A percentile compares a stretch with the other conserved stretches of the same genome.
Conservation (phyloP, 2,888 invertebrate species). For the Himalopsyche anomala region DNA sequence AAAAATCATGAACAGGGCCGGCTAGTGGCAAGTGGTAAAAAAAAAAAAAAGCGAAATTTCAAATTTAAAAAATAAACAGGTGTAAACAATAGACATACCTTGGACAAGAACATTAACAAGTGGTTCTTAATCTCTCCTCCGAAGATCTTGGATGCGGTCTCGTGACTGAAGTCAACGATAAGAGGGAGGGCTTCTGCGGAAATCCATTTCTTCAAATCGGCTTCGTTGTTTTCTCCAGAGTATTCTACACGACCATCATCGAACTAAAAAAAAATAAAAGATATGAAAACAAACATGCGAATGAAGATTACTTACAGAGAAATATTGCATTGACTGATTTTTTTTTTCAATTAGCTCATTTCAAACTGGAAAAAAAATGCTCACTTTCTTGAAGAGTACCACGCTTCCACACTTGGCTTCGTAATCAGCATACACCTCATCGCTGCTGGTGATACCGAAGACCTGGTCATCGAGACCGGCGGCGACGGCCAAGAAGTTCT, state of each 20-base stretch:
- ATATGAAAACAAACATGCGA: neutral
- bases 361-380: conserved; percentile 59
- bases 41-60: too few species aligned
- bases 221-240: conserved; percentile 82
- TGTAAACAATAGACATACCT: conserved; percentile 72
- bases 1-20: too few species aligned
- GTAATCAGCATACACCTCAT: conserved; percentile 87
- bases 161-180: conserved; percentile 97
- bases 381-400: conserved; percentile 93
- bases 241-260: conserved; percentile 89
- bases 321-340: too few species aligned
- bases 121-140: conserved; percentile 98
- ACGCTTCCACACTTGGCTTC: conserved; percentile 88
- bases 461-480: conserved; percentile 89
- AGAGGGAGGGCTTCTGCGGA: conserved; percentile 90
- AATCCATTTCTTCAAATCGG: conserved; percentile 88
- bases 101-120: conserved; percentile 95
- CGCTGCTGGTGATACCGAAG: conserved; percentile 90
- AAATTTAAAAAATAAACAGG: neutral
- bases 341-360: neutral
- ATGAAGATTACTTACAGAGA: neutral
- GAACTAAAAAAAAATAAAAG: conserved; percentile 77
- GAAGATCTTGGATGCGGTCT: conserved; percentile 98
- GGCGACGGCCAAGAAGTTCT: conserved; percentile 89
- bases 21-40: too few species aligned